Percentiles rank a stretch among this genome's conserved stretches.
phyloP scores from a whole-genome alignment of 2,797 vertebrate genomes.

The Rhynchotus rufescens region DNA sequence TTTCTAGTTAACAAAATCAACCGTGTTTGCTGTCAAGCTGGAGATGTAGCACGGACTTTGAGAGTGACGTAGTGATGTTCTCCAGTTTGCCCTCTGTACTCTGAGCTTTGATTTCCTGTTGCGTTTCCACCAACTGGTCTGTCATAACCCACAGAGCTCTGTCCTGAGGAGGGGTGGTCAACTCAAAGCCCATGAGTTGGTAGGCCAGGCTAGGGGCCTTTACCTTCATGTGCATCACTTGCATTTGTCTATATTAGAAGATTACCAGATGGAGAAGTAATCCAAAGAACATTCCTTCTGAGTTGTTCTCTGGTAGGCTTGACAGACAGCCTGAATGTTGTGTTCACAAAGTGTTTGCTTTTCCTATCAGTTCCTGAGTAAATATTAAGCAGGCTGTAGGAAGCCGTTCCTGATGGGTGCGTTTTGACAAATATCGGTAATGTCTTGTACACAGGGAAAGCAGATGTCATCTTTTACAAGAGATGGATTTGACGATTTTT shows the following conservation, averaged over 20 bases:
- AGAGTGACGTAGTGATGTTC: not conserved
- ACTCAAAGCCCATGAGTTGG: not conserved
- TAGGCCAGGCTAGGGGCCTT: not conserved
- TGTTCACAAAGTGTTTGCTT: not conserved
- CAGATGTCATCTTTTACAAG: constrained; percentile 14
- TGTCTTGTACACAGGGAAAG: not conserved
- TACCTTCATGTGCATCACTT: not conserved
- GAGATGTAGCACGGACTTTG: not conserved
- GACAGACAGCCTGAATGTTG: not conserved
- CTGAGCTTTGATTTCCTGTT: not conserved
- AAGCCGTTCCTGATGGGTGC: not conserved
- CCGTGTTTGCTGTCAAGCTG: not conserved
- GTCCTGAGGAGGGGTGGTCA: not conserved
- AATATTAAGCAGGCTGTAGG: not conserved
- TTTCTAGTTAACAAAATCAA: not conserved
- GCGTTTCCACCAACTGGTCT: not conserved
- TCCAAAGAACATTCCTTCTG: not conserved
- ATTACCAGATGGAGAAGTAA: not conserved
- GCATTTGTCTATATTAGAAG: not conserved
- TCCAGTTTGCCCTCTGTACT: not conserved
- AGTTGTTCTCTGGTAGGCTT: not conserved
- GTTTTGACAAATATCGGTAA: not conserved
- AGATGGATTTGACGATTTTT: not conserved
- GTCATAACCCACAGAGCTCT: not conserved
- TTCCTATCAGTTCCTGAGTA: not conserved